These are phyloP conservation scores for Gerris lacustris DNA, from an alignment of 2,888 invertebrate genomes.

Conservation along the genomic window DNA sequence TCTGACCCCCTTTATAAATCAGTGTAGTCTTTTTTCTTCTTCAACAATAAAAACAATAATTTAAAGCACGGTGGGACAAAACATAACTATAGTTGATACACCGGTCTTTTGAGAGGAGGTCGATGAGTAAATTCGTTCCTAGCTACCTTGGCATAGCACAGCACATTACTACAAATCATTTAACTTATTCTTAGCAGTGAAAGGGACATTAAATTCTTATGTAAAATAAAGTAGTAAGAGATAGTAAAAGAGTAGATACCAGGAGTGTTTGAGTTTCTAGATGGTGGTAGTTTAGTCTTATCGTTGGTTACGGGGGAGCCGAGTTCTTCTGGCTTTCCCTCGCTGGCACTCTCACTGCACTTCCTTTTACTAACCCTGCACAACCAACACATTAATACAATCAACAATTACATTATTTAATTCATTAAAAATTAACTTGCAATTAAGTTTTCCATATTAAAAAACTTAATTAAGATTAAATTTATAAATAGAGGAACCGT, in stretches of 20 bases:
- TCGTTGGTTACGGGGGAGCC: not conserved
- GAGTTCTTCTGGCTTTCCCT: constrained; percentile 28
- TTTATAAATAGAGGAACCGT: not conserved
- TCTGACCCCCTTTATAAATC: too few species aligned
- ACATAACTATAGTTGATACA: too few species aligned
- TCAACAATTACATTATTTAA: not conserved
- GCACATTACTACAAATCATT: too few species aligned
- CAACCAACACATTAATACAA: not conserved
- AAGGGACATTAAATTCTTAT: too few species aligned
- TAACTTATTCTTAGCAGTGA: too few species aligned
- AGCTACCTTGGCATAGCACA: too few species aligned
- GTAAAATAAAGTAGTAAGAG: too few species aligned
- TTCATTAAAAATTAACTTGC: not conserved
- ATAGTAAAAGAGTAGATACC: not conserved
- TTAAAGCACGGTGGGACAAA: too few species aligned
- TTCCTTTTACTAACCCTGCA: constrained; percentile 45
- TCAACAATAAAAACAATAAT: too few species aligned
- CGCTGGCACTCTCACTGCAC: constrained; percentile 49
- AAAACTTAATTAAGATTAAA: not conserved
- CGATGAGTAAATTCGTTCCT: too few species aligned
- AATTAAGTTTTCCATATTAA: not conserved
- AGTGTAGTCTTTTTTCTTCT: too few species aligned
- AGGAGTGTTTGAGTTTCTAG: not conserved
- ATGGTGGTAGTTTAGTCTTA: not conserved
- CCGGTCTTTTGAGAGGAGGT: too few species aligned